Conservation (phyloP, 2,888 invertebrate genomes). For the Eutolmus rufibarbis region DNA sequence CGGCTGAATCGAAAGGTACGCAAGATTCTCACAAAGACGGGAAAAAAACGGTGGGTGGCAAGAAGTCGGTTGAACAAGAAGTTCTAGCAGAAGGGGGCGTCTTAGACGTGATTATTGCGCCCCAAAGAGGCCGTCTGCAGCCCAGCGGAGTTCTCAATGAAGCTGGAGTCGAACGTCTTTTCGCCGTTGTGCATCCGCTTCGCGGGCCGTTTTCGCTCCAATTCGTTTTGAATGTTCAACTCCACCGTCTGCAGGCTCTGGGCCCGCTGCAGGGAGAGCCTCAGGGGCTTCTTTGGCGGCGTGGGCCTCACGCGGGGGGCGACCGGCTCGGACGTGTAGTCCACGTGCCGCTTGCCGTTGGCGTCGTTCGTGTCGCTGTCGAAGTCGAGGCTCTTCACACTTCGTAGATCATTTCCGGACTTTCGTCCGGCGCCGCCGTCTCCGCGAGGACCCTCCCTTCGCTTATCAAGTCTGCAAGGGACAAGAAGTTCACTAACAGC, state of each 20-base stretch:
- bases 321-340: constrained; percentile 70
- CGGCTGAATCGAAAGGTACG: neutral
- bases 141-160: constrained; percentile 57
- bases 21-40: neutral
- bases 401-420: constrained; percentile 60
- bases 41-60: constrained; percentile 26
- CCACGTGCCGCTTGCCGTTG: constrained; percentile 59
- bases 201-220: constrained; percentile 57
- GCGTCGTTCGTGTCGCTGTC: constrained; percentile 72
- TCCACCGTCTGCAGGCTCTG: constrained; percentile 79
- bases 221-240: constrained; percentile 55
- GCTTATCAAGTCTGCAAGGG: constrained; percentile 54
- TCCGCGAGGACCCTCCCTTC: constrained; percentile 54
- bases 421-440: neutral
- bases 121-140: constrained; percentile 60
- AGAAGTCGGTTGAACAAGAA: constrained; percentile 3
- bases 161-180: constrained; percentile 48
- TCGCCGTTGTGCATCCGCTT: constrained; percentile 59
- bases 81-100: constrained; percentile 45
- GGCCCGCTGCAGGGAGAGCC: constrained; percentile 83
- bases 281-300: constrained; percentile 84
- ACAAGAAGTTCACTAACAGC: neutral
- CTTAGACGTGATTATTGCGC: constrained; percentile 58
- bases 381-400: constrained; percentile 78
- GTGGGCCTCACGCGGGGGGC: constrained; percentile 72